Evolutionary conservation across 2,113 vertebrate species (phyloP), one percentile per base, ranked within the genome.

Genomic region (Spermophilus dauricus): DNA sequence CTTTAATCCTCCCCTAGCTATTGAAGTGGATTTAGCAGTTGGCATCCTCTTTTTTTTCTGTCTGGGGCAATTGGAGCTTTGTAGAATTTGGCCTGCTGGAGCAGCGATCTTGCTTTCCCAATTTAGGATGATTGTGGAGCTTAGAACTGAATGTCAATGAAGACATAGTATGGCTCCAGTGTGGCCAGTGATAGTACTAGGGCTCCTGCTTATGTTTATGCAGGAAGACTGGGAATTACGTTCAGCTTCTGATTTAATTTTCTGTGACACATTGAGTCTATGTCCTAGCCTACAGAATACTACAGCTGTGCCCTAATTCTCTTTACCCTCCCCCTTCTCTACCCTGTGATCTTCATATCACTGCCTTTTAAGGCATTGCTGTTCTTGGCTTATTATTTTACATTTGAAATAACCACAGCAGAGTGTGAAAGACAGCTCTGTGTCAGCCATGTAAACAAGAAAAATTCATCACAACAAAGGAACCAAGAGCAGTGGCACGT

Each of bases 301-400:
- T 99, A 99, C 99, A 99, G 99, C 99, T 99, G 99, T 99, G 99
- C 98, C 99, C 99, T 99, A 99, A 98, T 99, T 99, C 99, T 99
- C 98, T 93, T 97, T 97, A 98, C 22, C 37, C 80, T 75, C 30
- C 45, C 58, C 37, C 0, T 91, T 97, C 34, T 17, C 26, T 72
- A 94, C 98, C 95, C 98, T 98, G 98, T 99, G 98, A 99, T 99
- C 98, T 99, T 99, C 98, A 98, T 97, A 96, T 99, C 97, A 96
- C 96, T 99, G 98, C 99, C 98, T 98, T 98, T 99, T 99, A 99
- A 99, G 99, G 98, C 98, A 90, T 97, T 98, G 98, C 98, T 98
- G 98, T 99, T 99, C 98, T 98, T 98, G 98, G 98, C 95, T 98
- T 96, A 95, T 98, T 96, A 98, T 99, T 98, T 98, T 98, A 91